Conservation (phyloP, 2,113 vertebrate genomes). For the Anarhynchus alexandrinus region DNA sequence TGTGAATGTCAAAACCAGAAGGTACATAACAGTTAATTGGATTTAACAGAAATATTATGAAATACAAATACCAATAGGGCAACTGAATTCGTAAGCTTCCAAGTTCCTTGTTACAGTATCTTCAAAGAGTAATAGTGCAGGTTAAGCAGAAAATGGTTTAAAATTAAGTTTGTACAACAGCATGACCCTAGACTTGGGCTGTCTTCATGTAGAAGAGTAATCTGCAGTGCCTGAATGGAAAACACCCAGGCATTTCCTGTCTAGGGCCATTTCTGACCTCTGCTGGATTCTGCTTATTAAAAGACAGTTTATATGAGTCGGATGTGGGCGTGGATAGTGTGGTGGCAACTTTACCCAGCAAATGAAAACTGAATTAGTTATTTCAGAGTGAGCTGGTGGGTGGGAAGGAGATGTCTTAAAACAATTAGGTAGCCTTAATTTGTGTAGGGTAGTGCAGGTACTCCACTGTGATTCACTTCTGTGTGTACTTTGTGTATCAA, state of each 20-base stretch:
- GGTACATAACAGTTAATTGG: background rate
- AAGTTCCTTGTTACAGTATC: background rate
- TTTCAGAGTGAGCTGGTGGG: constrained; percentile 12
- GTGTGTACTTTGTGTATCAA: background rate
- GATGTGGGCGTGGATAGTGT: constrained; percentile 48
- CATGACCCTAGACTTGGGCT: background rate
- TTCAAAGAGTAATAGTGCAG: background rate
- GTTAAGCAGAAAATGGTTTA: background rate
- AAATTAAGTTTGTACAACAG: background rate
- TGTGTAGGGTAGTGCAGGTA: background rate
- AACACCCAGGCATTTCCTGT: constrained; percentile 52
- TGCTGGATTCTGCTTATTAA: constrained; percentile 54
- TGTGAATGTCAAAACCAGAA: background rate
- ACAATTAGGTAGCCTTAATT: constrained; percentile 26
- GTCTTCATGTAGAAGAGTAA: background rate
- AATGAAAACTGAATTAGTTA: constrained; percentile 53
- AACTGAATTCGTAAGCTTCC: background rate
- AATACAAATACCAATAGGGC: background rate
- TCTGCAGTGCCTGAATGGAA: background rate
- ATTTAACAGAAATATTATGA: background rate
- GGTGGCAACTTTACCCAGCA: constrained; percentile 24
- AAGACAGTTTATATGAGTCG: constrained; percentile 44
- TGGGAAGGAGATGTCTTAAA: constrained; percentile 32
- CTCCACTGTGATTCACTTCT: constrained; percentile 16
- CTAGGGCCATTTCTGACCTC: constrained; percentile 46